These are phyloP conservation scores for Drosophila parabipectinata DNA, from an alignment of 1,140 invertebrate genomes.

Conservation along the genomic window DNA sequence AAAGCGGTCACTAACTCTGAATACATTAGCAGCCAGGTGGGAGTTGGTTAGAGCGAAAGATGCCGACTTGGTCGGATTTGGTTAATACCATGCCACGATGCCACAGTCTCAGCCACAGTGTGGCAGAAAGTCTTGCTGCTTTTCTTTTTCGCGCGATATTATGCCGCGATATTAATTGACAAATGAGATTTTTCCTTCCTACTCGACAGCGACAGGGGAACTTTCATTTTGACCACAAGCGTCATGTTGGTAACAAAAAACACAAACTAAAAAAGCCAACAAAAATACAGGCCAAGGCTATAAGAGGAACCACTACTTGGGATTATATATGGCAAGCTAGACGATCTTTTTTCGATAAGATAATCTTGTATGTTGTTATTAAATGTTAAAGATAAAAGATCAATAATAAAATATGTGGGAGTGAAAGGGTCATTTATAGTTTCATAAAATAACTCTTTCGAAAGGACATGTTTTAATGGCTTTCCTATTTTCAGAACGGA, in stretches of 20 bases:
- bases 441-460: background rate
- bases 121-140: conserved; percentile 77
- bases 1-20: conserved; percentile 4
- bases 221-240: conserved; percentile 83
- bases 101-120: conserved; percentile 13
- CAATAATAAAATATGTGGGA: background rate
- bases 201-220: conserved; percentile 78
- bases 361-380: conserved; percentile 15
- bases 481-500: conserved; percentile 85
- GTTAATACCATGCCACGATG: conserved; percentile 61
- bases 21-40: conserved; percentile 52
- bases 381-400: background rate
- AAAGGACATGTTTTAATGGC: background rate
- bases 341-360: conserved; percentile 25
- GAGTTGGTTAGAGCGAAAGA: conserved; percentile 20
- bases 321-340: conserved; percentile 43
- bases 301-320: conserved; percentile 35
- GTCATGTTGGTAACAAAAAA: conserved; percentile 20
- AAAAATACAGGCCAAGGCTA: conserved; percentile 76
- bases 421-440: background rate
- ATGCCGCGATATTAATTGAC: conserved; percentile 83
- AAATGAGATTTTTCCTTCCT: conserved; percentile 84
- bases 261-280: conserved; percentile 20
- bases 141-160: conserved; percentile 69
- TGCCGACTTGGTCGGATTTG: conserved; percentile 64